These are phyloP conservation scores for Petrophora chlorosata DNA, from an alignment of 2,888 invertebrate species.

Conservation along the genomic window DNA sequence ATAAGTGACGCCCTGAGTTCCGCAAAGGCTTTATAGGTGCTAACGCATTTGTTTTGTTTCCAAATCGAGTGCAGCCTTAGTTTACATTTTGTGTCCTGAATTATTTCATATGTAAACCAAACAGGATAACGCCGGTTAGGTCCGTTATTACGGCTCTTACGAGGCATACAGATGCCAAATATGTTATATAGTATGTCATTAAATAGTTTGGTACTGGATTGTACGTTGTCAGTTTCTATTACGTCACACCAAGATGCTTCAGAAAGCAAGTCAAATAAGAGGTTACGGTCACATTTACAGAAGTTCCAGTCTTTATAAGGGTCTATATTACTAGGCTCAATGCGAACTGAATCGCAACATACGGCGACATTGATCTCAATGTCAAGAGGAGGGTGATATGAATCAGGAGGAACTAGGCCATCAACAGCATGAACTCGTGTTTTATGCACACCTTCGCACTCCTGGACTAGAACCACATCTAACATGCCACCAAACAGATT, in stretches of 20 bases:
- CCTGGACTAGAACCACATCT: no score
- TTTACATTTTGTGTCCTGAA: background rate
- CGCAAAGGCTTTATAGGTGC: background rate
- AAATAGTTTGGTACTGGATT: background rate
- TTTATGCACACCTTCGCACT: no score
- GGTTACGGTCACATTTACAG: background rate
- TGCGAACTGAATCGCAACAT: background rate
- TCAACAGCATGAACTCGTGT: background rate
- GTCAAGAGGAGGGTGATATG: conserved; percentile 5
- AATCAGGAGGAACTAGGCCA: conserved; percentile 3
- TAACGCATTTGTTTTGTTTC: background rate
- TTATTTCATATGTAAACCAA: background rate
- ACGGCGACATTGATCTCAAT: background rate
- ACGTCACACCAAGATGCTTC: background rate
- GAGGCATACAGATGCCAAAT: background rate
- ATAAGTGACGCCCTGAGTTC: background rate
- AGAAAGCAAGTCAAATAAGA: background rate
- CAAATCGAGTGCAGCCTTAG: background rate
- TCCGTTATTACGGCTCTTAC: background rate
- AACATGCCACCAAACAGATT: conserved; percentile 7
- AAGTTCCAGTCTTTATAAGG: background rate
- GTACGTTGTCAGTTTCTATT: background rate
- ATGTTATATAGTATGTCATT: background rate
- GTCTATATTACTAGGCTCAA: background rate
- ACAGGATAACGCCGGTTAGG: background rate